phyloP scores from a whole-genome alignment of 2,113 vertebrate species.

The Noctilio leporinus region DNA sequence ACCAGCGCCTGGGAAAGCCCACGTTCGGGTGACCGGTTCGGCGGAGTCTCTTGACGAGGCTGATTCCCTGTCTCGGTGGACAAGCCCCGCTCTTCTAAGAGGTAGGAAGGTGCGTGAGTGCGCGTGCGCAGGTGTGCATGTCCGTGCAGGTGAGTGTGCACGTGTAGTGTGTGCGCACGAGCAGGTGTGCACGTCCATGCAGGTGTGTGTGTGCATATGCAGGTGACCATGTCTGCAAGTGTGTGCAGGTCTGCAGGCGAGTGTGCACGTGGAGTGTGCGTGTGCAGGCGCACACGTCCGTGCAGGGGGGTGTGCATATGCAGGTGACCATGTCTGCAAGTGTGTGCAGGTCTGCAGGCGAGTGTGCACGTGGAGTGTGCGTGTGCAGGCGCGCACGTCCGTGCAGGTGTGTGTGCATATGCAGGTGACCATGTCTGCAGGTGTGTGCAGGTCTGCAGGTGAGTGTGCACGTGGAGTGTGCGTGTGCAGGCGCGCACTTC shows the following conservation, averaged over 20 bases:
- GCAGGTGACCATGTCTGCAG: too few species aligned
- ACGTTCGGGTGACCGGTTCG: not conserved
- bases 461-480: not conserved
- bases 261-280: not conserved
- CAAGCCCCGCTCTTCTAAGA: rapidly evolving
- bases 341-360: too few species aligned
- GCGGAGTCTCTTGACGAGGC: not conserved
- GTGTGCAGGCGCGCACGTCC: too few species aligned
- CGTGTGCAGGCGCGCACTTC: not conserved
- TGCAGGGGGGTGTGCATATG: not conserved
- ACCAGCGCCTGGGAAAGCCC: not conserved
- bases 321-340: not conserved
- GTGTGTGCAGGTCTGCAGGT: too few species aligned
- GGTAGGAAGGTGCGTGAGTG: not conserved
- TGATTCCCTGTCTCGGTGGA: not conserved
- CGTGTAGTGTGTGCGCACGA: too few species aligned
- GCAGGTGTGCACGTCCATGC: not conserved
- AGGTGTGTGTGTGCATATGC: too few species aligned
- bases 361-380: too few species aligned
- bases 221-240: not conserved
- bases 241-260: not conserved
- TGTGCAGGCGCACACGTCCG: not conserved
- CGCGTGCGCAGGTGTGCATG: not conserved
- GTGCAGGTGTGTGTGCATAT: too few species aligned
- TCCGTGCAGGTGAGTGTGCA: too few species aligned